Conservation (phyloP, 2,888 invertebrate genomes). For the Branchipolynoe longqiensis region DNA sequence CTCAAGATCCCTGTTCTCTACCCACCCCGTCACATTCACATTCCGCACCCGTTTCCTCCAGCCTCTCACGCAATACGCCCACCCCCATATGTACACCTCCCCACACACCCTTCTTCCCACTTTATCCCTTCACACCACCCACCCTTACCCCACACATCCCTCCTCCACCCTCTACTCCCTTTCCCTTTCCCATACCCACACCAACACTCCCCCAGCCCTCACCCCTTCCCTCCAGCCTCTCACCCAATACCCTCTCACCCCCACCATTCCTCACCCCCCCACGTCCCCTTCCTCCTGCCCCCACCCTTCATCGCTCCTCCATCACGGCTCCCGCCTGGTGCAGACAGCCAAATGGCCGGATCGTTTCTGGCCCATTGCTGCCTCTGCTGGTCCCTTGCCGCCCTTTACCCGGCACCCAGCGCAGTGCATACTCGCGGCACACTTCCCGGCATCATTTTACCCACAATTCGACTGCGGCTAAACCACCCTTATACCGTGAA, state of each 20-base stretch:
- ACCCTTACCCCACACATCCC: background rate
- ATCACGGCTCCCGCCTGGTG: background rate
- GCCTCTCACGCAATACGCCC: too few relatives aligned
- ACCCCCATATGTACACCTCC: too few relatives aligned
- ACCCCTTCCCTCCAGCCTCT: background rate
- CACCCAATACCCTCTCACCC: background rate
- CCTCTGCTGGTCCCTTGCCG: too few relatives aligned
- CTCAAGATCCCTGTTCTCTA: too few relatives aligned
- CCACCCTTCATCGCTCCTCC: background rate
- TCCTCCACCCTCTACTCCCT: background rate
- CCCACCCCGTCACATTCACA: too few relatives aligned
- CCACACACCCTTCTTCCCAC: background rate
- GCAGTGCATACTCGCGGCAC: too few relatives aligned
- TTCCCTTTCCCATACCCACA: background rate
- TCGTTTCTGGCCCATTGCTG: conserved; percentile 14
- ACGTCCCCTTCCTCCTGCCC: background rate
- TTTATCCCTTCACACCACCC: background rate
- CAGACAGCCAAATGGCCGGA: background rate
- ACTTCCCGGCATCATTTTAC: too few relatives aligned
- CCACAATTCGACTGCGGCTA: too few relatives aligned
- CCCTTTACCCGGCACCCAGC: too few relatives aligned
- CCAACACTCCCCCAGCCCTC: background rate
- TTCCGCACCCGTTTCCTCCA: too few relatives aligned
- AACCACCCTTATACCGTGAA: too few relatives aligned
- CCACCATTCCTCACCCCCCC: background rate